Base-by-base conservation (phyloP, 2,113 vertebrate genomes). In the Muscicapa adusta region DNA sequence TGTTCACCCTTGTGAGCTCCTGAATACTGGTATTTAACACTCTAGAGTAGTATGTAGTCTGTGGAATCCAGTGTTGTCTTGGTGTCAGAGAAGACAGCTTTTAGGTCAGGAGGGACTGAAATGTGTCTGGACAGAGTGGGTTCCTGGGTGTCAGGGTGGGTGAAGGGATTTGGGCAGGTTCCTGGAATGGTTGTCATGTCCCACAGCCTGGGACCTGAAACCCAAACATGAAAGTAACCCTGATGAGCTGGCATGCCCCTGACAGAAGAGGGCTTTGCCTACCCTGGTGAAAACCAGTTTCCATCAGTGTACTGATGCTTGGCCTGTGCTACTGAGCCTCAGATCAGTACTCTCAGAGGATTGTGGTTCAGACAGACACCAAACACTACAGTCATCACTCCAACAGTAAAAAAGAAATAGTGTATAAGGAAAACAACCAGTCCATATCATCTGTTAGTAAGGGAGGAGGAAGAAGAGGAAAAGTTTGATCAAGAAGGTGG, bases 161-260 rank as follows among this genome's bases (percentile, higher is more conserved):
- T 62, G 71, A 48, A 76, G 56, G 34, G 40, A 50, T 62, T 61
- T 70, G 62, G 22, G 34, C 34, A 24, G 48, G 42, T 56, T 70
- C 34, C 78, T 36, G 8, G 56, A 26, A 33, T 62, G 56, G 18
- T 4, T 76, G 7, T 62, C 54, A 17, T 6, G 5, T 70, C 42
- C 48, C 31, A 56, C 6, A 56, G 48, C 40, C 56, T 33, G 31
- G 25, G 22, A 56, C 34, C 61, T 75, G 42, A 61, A 33, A 23
- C 12, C 29, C 4, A 5, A 36, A 61, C 29, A 23, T 12, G 25
- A 47, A 68, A 48, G 24, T 31, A 31, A 34, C 22, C 20, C 40
- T 62, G 54, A 40, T 1, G 8, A 67, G 10, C 25, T 61, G 47
- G 17, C 0, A 0, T 61, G 47, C 47, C 34, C 29, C 34, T 48